Evolutionary conservation across 2,113 vertebrate species (phyloP), one percentile per base, ranked within the genome.

Genomic region (Pseudorectes ferrugineus): DNA sequence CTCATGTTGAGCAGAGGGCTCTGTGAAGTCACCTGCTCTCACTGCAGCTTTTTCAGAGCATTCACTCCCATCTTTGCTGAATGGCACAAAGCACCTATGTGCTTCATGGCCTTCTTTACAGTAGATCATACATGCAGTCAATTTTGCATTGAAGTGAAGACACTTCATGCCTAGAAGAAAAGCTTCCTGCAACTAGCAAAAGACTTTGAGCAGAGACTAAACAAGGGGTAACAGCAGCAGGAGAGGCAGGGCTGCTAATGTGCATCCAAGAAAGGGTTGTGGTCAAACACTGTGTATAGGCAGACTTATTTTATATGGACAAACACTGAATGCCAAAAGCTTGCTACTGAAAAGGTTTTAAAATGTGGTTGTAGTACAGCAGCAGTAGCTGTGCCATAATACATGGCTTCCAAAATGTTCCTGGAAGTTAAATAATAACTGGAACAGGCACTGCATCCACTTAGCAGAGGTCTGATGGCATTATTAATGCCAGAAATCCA

Each of bases 371-470:
- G 59, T 43, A 88, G 88, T 43, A 74, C 12, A 84, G 92, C 72
- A 88, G 67, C 17, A 0, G 91, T 93, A 94, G 90, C 92, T 66
- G 38, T 92, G 81, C 81, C 36, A 26, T 68, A 89, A 91, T 38
- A 82, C 62, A 88, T 12, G 11, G 75, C 59, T 94, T 96, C 94
- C 76, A 97, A 93, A 91, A 85, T 5, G 7, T 93, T 95, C 91
- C 88, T 94, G 95, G 94, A 96, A 97, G 94, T 96, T 93, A 96
- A 97, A 95, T 59, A 97, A 83, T 95, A 96, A 96, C 95, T 88
- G 88, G 96, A 97, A 93, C 85, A 86, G 43, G 79, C 83, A 63
- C 72, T 63, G 59, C 72, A 92, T 95, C 88, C 61, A 92, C 57
- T 95, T 90, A 93, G 62, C 62, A 89, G 75, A 88, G 59, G 38